phyloP scores from a whole-genome alignment of 2,797 vertebrate genomes.

The Ammospiza maritima region DNA sequence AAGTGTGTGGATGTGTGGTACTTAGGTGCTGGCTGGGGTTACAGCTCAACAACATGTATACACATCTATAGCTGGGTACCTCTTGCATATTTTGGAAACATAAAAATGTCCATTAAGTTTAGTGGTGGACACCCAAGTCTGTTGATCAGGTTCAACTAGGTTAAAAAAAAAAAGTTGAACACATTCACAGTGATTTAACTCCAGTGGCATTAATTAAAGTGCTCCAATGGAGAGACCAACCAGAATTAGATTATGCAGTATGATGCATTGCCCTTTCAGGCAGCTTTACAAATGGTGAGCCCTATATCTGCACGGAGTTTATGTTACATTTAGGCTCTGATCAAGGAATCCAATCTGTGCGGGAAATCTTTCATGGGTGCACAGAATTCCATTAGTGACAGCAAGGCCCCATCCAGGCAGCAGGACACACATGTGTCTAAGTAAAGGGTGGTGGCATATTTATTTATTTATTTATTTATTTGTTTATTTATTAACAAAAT shows the following conservation, averaged over 20 bases:
- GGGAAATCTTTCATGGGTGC: neutral
- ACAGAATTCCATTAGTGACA: neutral
- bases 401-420: neutral
- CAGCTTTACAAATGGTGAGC: neutral
- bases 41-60: neutral
- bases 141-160: neutral
- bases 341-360: neutral
- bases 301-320: neutral
- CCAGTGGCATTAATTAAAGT: neutral
- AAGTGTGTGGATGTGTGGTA: neutral
- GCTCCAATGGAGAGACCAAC: neutral
- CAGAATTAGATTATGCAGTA: neutral
- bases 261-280: neutral
- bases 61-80: neutral
- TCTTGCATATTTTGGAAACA: neutral
- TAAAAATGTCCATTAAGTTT: neutral
- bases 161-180: neutral
- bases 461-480: neutral
- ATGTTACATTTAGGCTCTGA: neutral
- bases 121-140: neutral
- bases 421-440: neutral
- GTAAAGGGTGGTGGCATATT: neutral
- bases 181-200: neutral
- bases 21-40: neutral
- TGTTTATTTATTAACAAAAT: neutral